Evolutionary conservation across 1,140 invertebrate genomes (phyloP), one percentile per base, ranked within the genome.

Genomic region (Pseudobourletiella spinata): DNA sequence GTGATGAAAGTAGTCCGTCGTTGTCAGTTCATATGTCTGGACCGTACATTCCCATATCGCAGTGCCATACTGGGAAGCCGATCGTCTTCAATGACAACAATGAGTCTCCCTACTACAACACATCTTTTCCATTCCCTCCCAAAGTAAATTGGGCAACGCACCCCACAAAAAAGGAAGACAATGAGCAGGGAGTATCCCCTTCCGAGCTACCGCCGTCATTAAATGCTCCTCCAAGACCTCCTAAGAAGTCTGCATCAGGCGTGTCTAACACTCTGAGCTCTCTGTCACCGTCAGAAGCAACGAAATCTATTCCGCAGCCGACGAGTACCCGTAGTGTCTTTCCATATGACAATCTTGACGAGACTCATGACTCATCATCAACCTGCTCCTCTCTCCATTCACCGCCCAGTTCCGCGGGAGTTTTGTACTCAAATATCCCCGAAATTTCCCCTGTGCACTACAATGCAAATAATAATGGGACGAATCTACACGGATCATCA

Each of bases 21-120:
- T 89, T 56, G 55, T 71, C 44, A 61, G 64, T 32, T 62, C 70
- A 20, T 63, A 58, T 42, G 67, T 73, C 74, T 30, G 74, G 73
- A 16, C 76, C 77, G 28, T 80, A 80, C 68, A 76, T 80, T 61
- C 76, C 74, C 11, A 77, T 81, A 66, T 92, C 88, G 59, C 89
- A 94, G 75, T 95, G 92, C 74, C 86, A 89, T 64, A 91, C 91
- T 57, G 93, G 92, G 44, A 82, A 80, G 62, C 82, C 83, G 11
- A 74, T 80, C 42, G 59, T 66, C 29, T 64, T 66, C 11, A 72
- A 71, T 64, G 69, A 65, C 29, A 58, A 57, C 43, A 30, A 28
- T 22, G 60, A 35, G 22, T 28, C 54, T 22, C 48, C 61, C 24
- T 59, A 57, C 20, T 68, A 68, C 32, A 70, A 70, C 35, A 62